phyloP scores from a whole-genome alignment of 2,113 vertebrate genomes.

The Leptodactylus fuscus region DNA sequence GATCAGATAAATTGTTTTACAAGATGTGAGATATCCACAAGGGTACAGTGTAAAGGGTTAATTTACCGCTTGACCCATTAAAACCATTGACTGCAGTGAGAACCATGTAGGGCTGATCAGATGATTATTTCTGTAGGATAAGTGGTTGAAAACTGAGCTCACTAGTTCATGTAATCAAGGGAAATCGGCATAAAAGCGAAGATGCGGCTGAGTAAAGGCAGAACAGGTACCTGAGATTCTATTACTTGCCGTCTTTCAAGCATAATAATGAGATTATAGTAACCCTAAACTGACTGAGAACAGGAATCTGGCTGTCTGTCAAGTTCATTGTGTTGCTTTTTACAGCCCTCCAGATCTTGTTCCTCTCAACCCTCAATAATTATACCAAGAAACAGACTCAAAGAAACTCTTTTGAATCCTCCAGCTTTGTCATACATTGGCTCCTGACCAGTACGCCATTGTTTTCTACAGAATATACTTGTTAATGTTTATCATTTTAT shows the following conservation, averaged over 20 bases:
- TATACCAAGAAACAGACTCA: slow-evolving; percentile 73
- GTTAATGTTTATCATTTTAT: slow-evolving; percentile 64
- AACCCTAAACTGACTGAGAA: slow-evolving; percentile 89
- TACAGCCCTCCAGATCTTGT: slow-evolving; percentile 80
- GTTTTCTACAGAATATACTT: slow-evolving; percentile 62
- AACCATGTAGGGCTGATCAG: slow-evolving; percentile 79
- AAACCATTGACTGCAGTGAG: slow-evolving; percentile 75
- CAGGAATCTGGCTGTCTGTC: slow-evolving; percentile 88
- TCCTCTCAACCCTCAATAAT: slow-evolving; percentile 79
- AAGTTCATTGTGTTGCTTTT: slow-evolving; percentile 85
- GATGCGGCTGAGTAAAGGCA: slow-evolving; percentile 74
- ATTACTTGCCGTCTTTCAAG: slow-evolving; percentile 91
- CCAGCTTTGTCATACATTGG: slow-evolving; percentile 69
- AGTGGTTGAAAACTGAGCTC: slow-evolving; percentile 87
- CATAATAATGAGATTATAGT: slow-evolving; percentile 89
- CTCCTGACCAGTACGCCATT: slow-evolving; percentile 66
- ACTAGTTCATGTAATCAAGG: slow-evolving; percentile 89
- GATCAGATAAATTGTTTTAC: slow-evolving; percentile 54
- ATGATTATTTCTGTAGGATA: slow-evolving; percentile 87
- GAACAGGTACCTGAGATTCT: slow-evolving; percentile 82
- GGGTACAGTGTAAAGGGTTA: slow-evolving; percentile 70
- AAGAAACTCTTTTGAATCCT: slow-evolving; percentile 70
- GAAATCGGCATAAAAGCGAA: slow-evolving; percentile 78
- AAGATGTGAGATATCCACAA: slow-evolving; percentile 47
- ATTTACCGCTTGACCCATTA: slow-evolving; percentile 77